phyloP scores from a whole-genome alignment of 2,888 invertebrate genomes.

The Griposia aprilina region DNA sequence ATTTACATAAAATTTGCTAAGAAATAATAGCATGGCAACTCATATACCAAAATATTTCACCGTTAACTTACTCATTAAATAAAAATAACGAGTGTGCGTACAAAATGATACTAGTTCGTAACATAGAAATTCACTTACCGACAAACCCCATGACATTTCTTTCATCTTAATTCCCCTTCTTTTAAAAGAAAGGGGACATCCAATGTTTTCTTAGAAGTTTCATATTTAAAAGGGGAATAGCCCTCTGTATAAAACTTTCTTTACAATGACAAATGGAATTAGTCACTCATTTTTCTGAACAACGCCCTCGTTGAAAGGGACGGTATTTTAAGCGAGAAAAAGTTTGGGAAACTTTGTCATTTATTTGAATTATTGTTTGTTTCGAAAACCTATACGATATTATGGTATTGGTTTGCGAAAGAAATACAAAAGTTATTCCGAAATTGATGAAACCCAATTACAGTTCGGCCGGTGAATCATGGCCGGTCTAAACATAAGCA shows the following conservation, averaged over 20 bases:
- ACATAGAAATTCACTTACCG: constrained; percentile 43
- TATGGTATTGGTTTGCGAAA: background rate
- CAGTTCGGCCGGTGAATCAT: no score
- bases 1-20: background rate
- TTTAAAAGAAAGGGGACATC: constrained; percentile 38
- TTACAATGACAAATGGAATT: constrained; percentile 64
- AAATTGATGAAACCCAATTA: background rate
- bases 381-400: constrained; percentile 3
- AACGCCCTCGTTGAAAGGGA: constrained; percentile 23
- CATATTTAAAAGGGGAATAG: constrained; percentile 28
- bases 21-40: background rate
- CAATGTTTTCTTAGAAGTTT: constrained; percentile 46
- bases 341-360: constrained; percentile 37
- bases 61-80: background rate
- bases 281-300: constrained; percentile 45
- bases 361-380: constrained; percentile 8
- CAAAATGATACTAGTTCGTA: constrained; percentile 10
- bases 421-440: background rate
- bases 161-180: constrained; percentile 48
- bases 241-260: constrained; percentile 41
- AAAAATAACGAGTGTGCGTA: constrained; percentile 20
- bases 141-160: constrained; percentile 29
- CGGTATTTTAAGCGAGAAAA: constrained; percentile 31
- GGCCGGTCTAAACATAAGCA: no score
- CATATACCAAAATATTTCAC: background rate